Base-by-base conservation (phyloP, 2,113 vertebrate species). In the Forbesichthys papilliferus region DNA sequence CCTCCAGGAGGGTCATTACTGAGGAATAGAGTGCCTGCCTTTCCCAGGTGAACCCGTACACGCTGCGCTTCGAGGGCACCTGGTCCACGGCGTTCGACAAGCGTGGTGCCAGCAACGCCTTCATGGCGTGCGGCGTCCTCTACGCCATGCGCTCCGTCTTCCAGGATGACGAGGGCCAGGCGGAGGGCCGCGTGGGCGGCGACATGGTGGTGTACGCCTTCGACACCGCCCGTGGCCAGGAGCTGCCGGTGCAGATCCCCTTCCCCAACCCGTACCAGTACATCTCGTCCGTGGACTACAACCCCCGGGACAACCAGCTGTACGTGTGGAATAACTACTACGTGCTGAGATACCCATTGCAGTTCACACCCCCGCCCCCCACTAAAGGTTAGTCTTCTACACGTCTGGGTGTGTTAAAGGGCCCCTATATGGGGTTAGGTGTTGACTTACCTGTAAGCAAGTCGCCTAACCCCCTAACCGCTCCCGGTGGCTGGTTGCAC, bases 261-360 rank as follows among this genome's bases (percentile, higher is more conserved):
- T 98, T 98, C 85, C 96, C 96, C 70, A 98, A 98, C 87, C 96
- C 96, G 0, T 98, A 98, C 90, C 96, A 96, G 88, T 97, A 95
- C 71, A 94, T 98, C 61, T 96, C 96, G 3, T 98, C 96, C 5
- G 95, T 98, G 5, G 95, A 93, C 73, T 98, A 98, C 93, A 98
- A 98, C 86, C 96, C 96, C 2, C 89, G 96, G 2, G 96, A 98
- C 89, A 96, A 97, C 84, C 96, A 96, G 81, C 93, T 98, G 0
- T 98, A 98, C 9, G 96, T 98, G 59, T 98, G 96, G 96, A 98
- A 98, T 83, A 98, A 98, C 90, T 95, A 96, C 77, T 95, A 96
- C 10, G 91, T 98, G 69, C 91, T 98, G 73, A 92, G 96, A 78
- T 98, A 98, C 80, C 91, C 93, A 0, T 89, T 98, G 63, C 94